phyloP scores from a whole-genome alignment of 2,888 invertebrate species.

The Hartigia nigra region DNA sequence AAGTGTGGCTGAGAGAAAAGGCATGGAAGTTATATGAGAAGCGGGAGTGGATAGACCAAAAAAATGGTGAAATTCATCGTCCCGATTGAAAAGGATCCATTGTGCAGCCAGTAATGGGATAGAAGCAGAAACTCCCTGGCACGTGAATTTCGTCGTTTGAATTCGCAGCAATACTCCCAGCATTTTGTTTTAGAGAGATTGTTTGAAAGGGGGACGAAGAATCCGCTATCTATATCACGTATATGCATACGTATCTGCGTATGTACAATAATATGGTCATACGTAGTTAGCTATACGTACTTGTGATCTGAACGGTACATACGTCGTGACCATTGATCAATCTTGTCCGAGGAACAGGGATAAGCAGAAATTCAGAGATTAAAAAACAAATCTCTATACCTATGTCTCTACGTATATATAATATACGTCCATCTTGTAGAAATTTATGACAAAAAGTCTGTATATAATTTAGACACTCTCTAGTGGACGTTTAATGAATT shows the following conservation, averaged over 20 bases:
- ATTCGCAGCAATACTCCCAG: not conserved
- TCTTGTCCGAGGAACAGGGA: conserved; percentile 27
- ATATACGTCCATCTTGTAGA: no score
- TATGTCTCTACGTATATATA: no score
- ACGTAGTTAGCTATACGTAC: not conserved
- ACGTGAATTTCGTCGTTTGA: not conserved
- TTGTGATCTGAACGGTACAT: conserved; percentile 29
- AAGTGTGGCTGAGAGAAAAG: not conserved
- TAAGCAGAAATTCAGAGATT: not conserved
- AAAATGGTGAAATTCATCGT: not conserved
- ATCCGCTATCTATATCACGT: not conserved
- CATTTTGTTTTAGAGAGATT: not conserved
- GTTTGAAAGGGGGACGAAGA: not conserved
- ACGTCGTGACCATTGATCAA: conserved; percentile 47
- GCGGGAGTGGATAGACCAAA: not conserved
- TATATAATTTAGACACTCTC: no score
- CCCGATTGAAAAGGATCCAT: not conserved
- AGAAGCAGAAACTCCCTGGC: not conserved
- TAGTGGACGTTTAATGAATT: not conserved
- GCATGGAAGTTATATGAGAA: not conserved
- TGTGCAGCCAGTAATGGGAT: not conserved
- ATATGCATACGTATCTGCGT: not conserved
- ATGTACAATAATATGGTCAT: not conserved
- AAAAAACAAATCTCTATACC: not conserved
- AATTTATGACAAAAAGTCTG: no score